Conservation (phyloP, 2,113 vertebrate genomes). For the Parus major region DNA sequence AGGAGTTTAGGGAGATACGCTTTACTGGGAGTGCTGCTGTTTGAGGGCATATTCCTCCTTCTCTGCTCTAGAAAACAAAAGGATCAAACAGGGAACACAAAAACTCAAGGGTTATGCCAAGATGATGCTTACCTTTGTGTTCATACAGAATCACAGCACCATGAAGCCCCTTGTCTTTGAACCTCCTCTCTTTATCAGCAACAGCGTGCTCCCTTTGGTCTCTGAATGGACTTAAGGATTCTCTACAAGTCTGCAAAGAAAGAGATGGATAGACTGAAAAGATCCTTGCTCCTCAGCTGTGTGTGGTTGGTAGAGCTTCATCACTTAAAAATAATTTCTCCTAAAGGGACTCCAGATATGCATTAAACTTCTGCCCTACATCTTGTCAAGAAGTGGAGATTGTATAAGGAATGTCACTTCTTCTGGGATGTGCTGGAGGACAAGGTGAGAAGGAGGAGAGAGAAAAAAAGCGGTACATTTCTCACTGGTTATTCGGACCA, state of each 20-base stretch:
- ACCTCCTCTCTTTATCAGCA: background rate
- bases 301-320: background rate
- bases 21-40: background rate
- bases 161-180: background rate
- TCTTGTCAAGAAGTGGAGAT: background rate
- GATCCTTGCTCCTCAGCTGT: background rate
- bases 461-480: background rate
- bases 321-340: background rate
- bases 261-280: background rate
- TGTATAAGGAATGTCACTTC: background rate
- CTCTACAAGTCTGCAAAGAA: background rate
- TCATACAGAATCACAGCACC: background rate
- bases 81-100: background rate
- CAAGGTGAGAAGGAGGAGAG: background rate
- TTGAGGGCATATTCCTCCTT: background rate
- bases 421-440: background rate
- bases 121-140: background rate
- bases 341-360: background rate
- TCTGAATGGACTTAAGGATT: background rate
- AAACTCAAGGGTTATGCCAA: background rate
- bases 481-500: background rate
- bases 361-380: background rate
- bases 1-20: background rate
- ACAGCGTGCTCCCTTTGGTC: accelerated
- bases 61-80: background rate